Evolutionary conservation across 1,140 invertebrate genomes (phyloP).

Genomic region (Copidosoma floridanum): DNA sequence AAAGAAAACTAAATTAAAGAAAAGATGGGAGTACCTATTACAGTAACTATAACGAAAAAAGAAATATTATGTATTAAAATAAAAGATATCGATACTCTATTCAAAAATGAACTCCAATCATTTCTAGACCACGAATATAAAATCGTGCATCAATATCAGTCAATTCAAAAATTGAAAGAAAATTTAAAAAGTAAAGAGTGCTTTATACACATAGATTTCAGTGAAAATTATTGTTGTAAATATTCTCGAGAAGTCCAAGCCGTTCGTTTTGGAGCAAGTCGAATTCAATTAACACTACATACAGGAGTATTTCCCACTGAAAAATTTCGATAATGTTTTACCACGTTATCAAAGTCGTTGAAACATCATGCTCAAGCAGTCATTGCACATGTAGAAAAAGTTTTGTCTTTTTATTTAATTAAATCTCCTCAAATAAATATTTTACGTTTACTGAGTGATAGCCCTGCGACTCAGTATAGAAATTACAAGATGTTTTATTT

Average conservation of each 20-base stretch:
- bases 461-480: slow-evolving; percentile 38
- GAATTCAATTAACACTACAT: neutral
- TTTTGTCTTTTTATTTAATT: neutral
- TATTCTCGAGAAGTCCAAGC: slow-evolving; percentile 42
- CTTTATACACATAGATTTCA: slow-evolving; percentile 37
- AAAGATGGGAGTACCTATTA: neutral
- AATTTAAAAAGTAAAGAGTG: slow-evolving; percentile 2
- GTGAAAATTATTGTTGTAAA: slow-evolving; percentile 43
- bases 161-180: slow-evolving; percentile 19
- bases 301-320: neutral
- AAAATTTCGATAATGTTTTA: neutral
- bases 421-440: slow-evolving; percentile 18
- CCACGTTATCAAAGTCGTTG: slow-evolving; percentile 4
- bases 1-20: neutral
- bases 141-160: slow-evolving; percentile 25
- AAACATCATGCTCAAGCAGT: slow-evolving; percentile 8
- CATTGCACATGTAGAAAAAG: neutral
- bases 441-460: slow-evolving; percentile 37
- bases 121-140: slow-evolving; percentile 27
- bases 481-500: slow-evolving; percentile 36
- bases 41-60: neutral
- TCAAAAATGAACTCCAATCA: neutral
- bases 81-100: neutral
- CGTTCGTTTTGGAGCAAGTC: slow-evolving; percentile 36
- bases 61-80: neutral